phyloP scores from a whole-genome alignment of 2,797 vertebrate genomes.

The Siniperca undulata region DNA sequence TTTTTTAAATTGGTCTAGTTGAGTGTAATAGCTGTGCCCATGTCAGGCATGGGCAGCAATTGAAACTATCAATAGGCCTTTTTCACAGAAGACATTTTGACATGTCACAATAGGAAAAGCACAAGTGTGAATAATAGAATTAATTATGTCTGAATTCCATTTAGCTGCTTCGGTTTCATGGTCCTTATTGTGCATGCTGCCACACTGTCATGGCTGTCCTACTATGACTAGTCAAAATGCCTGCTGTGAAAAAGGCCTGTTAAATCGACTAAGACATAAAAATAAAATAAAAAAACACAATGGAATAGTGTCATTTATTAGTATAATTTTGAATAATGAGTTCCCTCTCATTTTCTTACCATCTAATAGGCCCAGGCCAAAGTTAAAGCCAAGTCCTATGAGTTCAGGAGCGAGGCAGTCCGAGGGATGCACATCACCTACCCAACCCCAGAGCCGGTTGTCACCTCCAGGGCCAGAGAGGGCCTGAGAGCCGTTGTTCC shows the following conservation, averaged over 20 bases:
- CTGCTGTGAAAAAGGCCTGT: neutral
- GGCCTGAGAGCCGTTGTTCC: conserved; percentile 93
- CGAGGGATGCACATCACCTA: conserved; percentile 91
- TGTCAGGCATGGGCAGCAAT: neutral
- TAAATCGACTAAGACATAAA: neutral
- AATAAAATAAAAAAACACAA: neutral
- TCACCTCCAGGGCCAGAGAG: conserved; percentile 91
- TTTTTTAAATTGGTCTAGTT: too few relatives aligned
- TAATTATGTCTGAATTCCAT: neutral
- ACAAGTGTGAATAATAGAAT: conserved; percentile 2
- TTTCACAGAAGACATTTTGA: neutral
- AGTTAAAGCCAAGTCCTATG: conserved; percentile 93
- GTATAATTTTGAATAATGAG: neutral
- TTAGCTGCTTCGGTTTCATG: conserved; percentile 6
- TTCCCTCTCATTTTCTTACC: conserved; percentile 9
- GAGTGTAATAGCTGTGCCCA: neutral
- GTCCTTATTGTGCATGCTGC: neutral
- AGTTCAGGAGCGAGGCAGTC: conserved; percentile 92
- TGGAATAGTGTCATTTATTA: neutral
- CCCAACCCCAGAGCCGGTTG: conserved; percentile 88
- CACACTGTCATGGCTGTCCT: neutral
- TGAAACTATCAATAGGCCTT: neutral
- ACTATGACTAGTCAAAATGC: neutral
- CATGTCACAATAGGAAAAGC: neutral
- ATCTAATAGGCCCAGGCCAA: conserved; percentile 91